These are phyloP conservation scores for Phalloptychus januarius DNA, from an alignment of 2,797 vertebrate genomes.

Conservation along the genomic window DNA sequence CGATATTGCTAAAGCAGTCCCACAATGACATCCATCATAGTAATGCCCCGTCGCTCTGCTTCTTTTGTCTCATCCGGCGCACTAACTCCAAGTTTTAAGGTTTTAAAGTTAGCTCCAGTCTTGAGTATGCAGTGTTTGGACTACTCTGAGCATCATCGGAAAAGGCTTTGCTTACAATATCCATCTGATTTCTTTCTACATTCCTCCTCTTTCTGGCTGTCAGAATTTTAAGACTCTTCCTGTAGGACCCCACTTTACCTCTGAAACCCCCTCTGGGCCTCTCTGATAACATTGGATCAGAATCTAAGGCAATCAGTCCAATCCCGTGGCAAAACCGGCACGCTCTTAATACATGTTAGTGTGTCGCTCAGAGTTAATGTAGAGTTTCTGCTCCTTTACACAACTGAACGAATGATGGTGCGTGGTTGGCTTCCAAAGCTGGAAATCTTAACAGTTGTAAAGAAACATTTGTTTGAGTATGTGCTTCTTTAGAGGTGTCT, in stretches of 20 bases:
- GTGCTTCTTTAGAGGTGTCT: neutral
- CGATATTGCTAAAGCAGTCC: conserved; percentile 67
- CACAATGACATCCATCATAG: conserved; percentile 70
- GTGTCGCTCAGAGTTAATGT: conserved; percentile 26
- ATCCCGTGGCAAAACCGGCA: conserved; percentile 53
- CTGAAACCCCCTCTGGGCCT: conserved; percentile 55
- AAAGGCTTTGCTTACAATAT: neutral
- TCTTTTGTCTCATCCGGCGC: conserved; percentile 43
- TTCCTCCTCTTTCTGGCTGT: conserved; percentile 16
- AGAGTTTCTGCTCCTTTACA: conserved; percentile 31
- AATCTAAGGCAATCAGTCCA: conserved; percentile 37
- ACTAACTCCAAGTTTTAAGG: conserved; percentile 43
- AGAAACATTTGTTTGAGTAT: conserved; percentile 20
- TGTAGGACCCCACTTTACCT: conserved; percentile 44
- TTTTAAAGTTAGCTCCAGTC: neutral
- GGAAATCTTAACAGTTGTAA: conserved; percentile 22
- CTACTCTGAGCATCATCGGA: neutral
- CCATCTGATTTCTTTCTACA: neutral
- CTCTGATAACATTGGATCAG: conserved; percentile 62
- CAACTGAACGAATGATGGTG: conserved; percentile 21
- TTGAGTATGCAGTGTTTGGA: neutral
- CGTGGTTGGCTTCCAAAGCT: conserved; percentile 31
- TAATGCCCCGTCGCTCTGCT: conserved; percentile 51
- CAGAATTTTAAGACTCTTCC: conserved; percentile 42
- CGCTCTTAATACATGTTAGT: conserved; percentile 39